Evolutionary conservation across 2,797 vertebrate species (phyloP), one percentile per base, ranked within the genome.

Genomic region (Merluccius polli): DNA sequence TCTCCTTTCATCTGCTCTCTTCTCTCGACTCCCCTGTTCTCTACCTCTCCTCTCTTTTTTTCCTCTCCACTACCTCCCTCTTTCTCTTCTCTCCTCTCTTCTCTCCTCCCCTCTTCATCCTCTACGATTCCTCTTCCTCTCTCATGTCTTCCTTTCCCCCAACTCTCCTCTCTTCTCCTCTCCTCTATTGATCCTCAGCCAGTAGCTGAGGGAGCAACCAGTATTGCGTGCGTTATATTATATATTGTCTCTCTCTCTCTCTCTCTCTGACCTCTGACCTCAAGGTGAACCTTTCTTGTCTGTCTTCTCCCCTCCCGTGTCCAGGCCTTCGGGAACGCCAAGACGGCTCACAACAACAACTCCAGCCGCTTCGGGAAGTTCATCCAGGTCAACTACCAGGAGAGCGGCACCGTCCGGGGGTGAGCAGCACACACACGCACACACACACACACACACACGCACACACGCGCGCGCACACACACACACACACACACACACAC

Each of bases 291-390:
- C 32, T 21, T 33, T 8, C 2, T 33, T 70, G 52, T 67, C 18
- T 29, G 21, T 68, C 32, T 71, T 36, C 18, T 71, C 70, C 7
- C 24, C 70, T 21, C 70, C 36, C 38, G 27, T 75, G 74, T 13
- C 79, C 92, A 98, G 96, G 96, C 96, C 1, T 98, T 98, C 88
- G 96, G 96, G 80, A 98, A 98, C 77, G 96, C 96, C 2, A 98
- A 98, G 89, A 98, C 96, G 0, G 96, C 96, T 6, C 96, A 98
- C 86, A 98, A 98, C 90, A 97, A 98, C 92, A 98, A 98, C 93
- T 98, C 96, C 70, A 98, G 96, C 87, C 96, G 96, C 83, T 98
- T 98, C 59, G 96, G 96, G 65, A 98, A 98, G 76, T 98, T 98
- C 86, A 98, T 98, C 89, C 96, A 98, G 90, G 96, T 98, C 89